Conservation (phyloP, 64 coral and sea anemone genomes). For the Platygyra sinensis region DNA sequence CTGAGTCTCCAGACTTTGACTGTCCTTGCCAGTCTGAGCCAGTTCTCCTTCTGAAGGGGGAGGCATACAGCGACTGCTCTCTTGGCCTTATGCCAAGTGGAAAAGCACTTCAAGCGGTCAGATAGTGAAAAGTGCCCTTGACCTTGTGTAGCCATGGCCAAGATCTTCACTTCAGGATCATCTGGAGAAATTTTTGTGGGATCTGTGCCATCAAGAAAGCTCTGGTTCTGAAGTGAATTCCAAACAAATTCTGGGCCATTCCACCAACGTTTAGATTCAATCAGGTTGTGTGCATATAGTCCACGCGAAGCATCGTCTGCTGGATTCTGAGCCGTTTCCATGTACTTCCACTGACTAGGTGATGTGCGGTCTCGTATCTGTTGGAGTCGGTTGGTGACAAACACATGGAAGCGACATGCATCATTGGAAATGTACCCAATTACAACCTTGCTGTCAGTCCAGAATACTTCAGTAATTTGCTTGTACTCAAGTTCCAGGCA, state of each 20-base stretch:
- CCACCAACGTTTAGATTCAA: constrained; percentile 9
- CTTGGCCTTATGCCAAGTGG: too few species aligned
- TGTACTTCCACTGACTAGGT: too few species aligned
- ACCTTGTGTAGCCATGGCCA: too few species aligned
- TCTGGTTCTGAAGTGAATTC: not conserved
- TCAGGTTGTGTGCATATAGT: constrained; percentile 2
- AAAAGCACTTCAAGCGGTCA: too few species aligned
- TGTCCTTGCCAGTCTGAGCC: too few species aligned
- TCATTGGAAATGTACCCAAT: constrained; percentile 31
- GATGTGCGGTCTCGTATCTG: not conserved
- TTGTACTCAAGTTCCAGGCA: constrained; percentile 6
- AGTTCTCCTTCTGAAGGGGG: too few species aligned
- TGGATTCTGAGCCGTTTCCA: not conserved
- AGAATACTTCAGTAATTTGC: constrained; percentile 14
- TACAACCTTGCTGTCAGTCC: constrained; percentile 30
- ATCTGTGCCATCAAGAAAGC: too few species aligned
- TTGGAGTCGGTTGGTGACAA: constrained; percentile 25
- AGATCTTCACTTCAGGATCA: too few species aligned
- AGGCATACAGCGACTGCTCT: too few species aligned
- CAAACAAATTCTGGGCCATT: constrained; percentile 19
- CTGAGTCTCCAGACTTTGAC: too few species aligned
- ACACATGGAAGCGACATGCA: constrained; percentile 10
- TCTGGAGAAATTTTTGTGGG: too few species aligned
- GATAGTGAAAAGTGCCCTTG: too few species aligned
- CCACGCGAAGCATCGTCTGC: constrained; percentile 37